phyloP scores from a whole-genome alignment of 1,140 invertebrate species.

The Frieseomelitta varia region DNA sequence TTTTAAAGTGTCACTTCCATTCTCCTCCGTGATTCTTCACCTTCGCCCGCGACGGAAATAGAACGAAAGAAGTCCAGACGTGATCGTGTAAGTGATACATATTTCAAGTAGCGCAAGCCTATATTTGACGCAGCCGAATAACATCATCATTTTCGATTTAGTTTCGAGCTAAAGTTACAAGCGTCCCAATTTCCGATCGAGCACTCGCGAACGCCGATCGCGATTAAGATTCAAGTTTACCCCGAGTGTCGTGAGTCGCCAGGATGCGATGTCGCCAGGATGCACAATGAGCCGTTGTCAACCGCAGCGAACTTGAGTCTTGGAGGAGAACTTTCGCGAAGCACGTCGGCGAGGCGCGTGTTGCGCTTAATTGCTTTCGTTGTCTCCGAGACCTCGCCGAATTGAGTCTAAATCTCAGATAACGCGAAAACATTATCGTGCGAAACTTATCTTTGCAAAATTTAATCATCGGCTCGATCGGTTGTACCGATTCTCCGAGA shows the following conservation, averaged over 20 bases:
- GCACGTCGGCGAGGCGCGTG: constrained; percentile 25
- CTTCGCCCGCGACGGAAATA: neutral
- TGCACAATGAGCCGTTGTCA: constrained; percentile 58
- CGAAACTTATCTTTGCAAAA: too few relatives aligned
- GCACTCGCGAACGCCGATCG: neutral
- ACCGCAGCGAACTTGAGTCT: constrained; percentile 56
- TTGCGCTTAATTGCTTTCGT: constrained; percentile 53
- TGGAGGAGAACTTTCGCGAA: constrained; percentile 50
- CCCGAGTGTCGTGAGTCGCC: too few relatives aligned
- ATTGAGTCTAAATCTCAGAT: neutral
- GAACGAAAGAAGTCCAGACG: too few relatives aligned
- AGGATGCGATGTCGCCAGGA: constrained; percentile 16
- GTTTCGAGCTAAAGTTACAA: neutral
- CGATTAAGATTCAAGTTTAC: neutral
- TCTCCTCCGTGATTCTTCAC: neutral
- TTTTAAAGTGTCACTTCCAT: neutral
- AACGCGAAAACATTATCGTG: too few relatives aligned
- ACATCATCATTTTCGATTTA: neutral
- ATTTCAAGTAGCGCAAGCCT: neutral
- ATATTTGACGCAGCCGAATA: neutral
- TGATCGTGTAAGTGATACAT: neutral
- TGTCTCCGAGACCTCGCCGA: constrained; percentile 34
- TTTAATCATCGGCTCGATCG: too few relatives aligned
- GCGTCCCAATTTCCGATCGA: neutral
- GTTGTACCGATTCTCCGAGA: neutral